phyloP scores from a whole-genome alignment of 2,797 vertebrate genomes.

The Phaenicophaeus curvirostris region DNA sequence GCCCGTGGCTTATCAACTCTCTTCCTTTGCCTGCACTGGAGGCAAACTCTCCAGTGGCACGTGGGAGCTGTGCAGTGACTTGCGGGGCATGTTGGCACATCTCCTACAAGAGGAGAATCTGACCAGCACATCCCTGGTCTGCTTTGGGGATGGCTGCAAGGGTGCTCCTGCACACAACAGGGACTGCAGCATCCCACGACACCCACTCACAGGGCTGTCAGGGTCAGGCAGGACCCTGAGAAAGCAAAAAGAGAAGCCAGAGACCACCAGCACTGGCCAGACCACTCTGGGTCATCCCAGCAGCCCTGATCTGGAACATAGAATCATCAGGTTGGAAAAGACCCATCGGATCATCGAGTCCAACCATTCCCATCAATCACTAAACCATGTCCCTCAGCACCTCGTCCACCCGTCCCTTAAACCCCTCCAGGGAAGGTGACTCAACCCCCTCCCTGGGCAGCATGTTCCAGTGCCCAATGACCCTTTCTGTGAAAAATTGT shows the following conservation, averaged over 20 bases:
- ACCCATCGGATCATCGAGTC: no score
- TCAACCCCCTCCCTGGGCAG: no score
- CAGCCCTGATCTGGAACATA: neutral
- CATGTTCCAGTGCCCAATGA: no score
- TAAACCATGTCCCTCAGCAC: no score
- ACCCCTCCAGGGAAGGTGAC: no score
- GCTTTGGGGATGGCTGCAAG: fast-evolving
- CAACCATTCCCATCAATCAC: no score
- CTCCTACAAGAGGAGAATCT: neutral
- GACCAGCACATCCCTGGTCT: neutral
- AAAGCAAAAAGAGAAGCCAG: neutral
- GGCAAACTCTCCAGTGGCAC: neutral
- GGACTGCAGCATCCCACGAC: neutral
- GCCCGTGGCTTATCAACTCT: neutral
- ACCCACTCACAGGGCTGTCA: fast-evolving
- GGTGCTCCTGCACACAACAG: fast-evolving
- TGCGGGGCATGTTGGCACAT: neutral
- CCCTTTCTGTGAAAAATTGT: no score
- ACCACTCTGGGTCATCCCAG: neutral
- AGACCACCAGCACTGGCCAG: neutral
- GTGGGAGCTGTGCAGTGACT: fast-evolving
- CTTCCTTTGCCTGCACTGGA: neutral
- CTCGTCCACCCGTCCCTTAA: no score
- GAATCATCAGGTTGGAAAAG: no score
- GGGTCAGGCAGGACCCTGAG: fast-evolving